Evolutionary conservation across 2,888 invertebrate genomes (phyloP).

Genomic region (Willowsia nigromaculata): DNA sequence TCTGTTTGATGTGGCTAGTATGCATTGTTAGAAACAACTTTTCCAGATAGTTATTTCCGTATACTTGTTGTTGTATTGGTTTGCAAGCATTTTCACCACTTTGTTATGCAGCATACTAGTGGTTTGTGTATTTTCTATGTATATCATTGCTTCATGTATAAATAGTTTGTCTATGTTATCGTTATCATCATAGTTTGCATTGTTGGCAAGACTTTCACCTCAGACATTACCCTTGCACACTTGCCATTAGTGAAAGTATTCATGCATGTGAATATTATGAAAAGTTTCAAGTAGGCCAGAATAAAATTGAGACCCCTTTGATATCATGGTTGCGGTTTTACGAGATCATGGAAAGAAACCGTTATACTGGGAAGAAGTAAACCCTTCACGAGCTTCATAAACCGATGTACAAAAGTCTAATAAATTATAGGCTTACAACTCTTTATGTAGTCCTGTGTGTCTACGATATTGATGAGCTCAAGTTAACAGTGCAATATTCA

Average conservation of each 20-base stretch:
- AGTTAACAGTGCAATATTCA: background rate
- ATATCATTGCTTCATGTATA: background rate
- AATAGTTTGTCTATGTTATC: background rate
- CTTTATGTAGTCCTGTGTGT: background rate
- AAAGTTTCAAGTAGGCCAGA: background rate
- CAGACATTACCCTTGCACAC: background rate
- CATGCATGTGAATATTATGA: background rate
- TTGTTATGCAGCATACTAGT: background rate
- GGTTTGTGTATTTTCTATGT: background rate
- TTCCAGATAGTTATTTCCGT: background rate
- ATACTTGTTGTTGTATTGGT: background rate
- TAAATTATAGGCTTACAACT: slow-evolving; percentile 1
- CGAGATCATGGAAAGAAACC: background rate
- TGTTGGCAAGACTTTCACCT: background rate
- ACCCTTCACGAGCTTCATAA: background rate
- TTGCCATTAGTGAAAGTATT: background rate
- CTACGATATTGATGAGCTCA: background rate
- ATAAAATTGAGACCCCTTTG: background rate
- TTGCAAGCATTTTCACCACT: background rate
- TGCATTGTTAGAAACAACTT: slow-evolving; percentile 20
- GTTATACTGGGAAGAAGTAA: background rate
- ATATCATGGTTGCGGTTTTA: slow-evolving; percentile 17
- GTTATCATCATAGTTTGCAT: background rate
- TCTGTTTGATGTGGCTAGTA: slow-evolving; percentile 10
- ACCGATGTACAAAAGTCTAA: slow-evolving; percentile 7